Percentiles rank a stretch among this genome's conserved stretches.
Conservation (phyloP, 2,797 vertebrate genomes). For the Eulemur coronatus region DNA sequence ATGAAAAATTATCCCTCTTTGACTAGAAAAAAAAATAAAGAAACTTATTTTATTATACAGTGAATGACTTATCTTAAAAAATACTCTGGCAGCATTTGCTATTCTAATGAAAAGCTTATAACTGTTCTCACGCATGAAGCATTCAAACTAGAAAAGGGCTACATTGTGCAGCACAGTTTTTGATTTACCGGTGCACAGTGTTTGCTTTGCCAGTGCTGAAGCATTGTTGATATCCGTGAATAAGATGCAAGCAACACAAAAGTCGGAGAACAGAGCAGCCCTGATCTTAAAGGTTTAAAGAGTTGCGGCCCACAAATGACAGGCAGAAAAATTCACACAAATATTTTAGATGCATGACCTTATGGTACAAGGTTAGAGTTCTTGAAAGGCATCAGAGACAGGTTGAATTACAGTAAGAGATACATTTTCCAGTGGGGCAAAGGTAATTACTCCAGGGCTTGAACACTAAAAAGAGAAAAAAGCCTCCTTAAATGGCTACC, state of each 20-base stretch:
- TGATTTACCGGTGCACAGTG: not conserved
- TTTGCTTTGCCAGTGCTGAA: not conserved
- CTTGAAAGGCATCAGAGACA: not conserved
- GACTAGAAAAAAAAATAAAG: not conserved
- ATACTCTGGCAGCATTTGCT: not conserved
- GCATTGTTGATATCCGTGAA: not conserved
- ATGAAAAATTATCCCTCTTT: not conserved
- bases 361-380: not conserved
- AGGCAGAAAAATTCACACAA: not conserved
- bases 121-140: not conserved
- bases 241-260: not conserved
- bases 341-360: not conserved
- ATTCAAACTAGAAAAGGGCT: not conserved
- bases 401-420: not conserved
- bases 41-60: not conserved
- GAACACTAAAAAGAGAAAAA: not conserved
- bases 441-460: not conserved
- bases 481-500: not conserved
- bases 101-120: slow-evolving; percentile 4
- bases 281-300: not conserved
- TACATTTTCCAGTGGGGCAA: not conserved
- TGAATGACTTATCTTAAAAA: slow-evolving; percentile 9
- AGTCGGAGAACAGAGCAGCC: not conserved
- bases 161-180: not conserved
- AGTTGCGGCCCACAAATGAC: no score